A percentile compares a stretch with the other conserved stretches of the same genome.
Conservation (phyloP, 2,797 vertebrate species). For the Pangasius krempfi region DNA sequence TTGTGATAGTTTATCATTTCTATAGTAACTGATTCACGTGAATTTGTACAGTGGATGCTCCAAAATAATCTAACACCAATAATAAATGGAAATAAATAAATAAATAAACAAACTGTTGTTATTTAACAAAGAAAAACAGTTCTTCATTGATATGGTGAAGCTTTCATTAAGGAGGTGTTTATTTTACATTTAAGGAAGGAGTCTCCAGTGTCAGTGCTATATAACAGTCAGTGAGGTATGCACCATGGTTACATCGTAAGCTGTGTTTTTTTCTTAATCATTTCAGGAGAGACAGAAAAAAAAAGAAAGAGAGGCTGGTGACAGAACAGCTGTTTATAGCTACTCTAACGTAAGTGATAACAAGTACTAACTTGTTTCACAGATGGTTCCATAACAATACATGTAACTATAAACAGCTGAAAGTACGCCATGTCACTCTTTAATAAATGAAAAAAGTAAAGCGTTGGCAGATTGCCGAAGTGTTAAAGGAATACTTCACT, state of each 20-base stretch:
- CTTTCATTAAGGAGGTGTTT: background rate
- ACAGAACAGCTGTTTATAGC: background rate
- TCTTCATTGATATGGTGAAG: background rate
- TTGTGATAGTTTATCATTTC: background rate
- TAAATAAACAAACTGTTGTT: too few relatives aligned
- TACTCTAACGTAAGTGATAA: background rate
- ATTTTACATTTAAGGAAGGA: background rate
- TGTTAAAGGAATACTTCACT: background rate
- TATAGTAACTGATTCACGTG: background rate
- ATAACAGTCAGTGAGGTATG: background rate
- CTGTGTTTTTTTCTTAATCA: background rate
- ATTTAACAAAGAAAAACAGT: background rate
- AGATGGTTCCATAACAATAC: background rate
- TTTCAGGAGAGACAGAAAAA: background rate
- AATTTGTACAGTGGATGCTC: too few relatives aligned
- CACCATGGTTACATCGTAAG: background rate
- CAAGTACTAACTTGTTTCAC: background rate
- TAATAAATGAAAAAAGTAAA: background rate
- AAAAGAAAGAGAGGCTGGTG: background rate
- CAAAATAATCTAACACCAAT: background rate
- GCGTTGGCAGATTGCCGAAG: background rate
- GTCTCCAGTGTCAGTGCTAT: background rate
- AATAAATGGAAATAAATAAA: background rate
- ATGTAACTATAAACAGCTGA: background rate
- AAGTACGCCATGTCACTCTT: too few relatives aligned